Evolutionary conservation across 2,888 invertebrate genomes (phyloP).

Genomic region (Pemphredon lugubris): DNA sequence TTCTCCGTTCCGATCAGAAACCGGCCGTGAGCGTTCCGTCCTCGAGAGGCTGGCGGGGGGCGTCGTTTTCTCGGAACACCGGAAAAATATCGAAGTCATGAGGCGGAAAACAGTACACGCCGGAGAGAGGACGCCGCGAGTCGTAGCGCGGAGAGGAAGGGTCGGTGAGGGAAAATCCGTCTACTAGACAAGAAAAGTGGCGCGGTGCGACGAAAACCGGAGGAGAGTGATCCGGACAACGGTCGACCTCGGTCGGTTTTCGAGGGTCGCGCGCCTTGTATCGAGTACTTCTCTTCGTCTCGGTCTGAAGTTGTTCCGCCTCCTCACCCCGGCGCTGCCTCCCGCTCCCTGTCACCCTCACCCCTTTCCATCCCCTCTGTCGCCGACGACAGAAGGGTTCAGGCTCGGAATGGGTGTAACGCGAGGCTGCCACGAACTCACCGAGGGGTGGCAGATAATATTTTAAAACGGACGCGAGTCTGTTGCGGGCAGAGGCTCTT

Average conservation of each 20-base stretch:
- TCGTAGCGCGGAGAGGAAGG: background rate
- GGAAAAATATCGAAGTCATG: background rate
- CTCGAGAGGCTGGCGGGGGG: background rate
- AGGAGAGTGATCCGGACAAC: slow-evolving; percentile 47
- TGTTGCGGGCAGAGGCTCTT: slow-evolving; percentile 64
- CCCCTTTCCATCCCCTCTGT: too few relatives aligned
- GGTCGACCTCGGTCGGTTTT: slow-evolving; percentile 48
- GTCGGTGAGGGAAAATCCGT: slow-evolving; percentile 31
- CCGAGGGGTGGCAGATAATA: slow-evolving; percentile 60
- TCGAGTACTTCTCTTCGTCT: slow-evolving; percentile 28
- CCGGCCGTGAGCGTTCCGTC: background rate
- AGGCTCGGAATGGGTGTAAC: slow-evolving; percentile 64
- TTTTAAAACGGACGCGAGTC: slow-evolving; percentile 65
- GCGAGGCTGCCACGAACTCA: slow-evolving; percentile 49
- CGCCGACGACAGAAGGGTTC: slow-evolving; percentile 39
- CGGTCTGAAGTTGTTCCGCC: slow-evolving; percentile 27
- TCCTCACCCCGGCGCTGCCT: slow-evolving; percentile 21
- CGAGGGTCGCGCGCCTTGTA: slow-evolving; percentile 39
- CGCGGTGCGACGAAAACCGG: slow-evolving; percentile 13
- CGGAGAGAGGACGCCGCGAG: background rate
- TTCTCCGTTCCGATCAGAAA: background rate
- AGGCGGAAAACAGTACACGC: background rate
- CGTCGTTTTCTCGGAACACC: background rate
- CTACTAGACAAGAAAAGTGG: slow-evolving; percentile 43
- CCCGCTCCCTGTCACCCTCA: too few relatives aligned